Percentiles rank a stretch among this genome's conserved stretches.
phyloP scores from a whole-genome alignment of 2,113 vertebrate genomes.

The Oncorhynchus gorbuscha region DNA sequence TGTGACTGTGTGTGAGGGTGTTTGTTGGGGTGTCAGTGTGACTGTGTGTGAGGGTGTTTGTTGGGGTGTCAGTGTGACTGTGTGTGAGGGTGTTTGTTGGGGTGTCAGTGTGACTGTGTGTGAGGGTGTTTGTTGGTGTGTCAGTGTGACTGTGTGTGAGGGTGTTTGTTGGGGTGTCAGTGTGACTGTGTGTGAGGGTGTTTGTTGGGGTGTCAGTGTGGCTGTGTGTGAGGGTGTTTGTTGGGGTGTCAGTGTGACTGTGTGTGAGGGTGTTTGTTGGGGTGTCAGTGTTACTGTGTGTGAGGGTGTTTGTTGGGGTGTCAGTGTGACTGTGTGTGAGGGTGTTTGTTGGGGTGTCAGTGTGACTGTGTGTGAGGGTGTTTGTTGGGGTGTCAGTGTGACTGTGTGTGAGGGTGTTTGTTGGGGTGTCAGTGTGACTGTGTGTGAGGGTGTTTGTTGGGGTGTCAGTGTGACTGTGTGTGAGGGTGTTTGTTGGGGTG shows the following conservation, averaged over 20 bases:
- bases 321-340: not conserved
- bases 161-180: too few species aligned
- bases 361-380: too few species aligned
- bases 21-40: slow-evolving; percentile 7
- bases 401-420: too few species aligned
- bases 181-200: too few species aligned
- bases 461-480: not conserved
- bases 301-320: too few species aligned
- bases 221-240: not conserved
- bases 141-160: not conserved
- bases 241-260: slow-evolving; percentile 3
- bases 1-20: not conserved
- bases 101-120: not conserved
- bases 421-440: not conserved
- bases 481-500: too few species aligned
- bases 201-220: not conserved
- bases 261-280: too few species aligned
- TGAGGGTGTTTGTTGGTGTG: slow-evolving; percentile 11
- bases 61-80: too few species aligned
- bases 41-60: too few species aligned
- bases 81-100: too few species aligned
- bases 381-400: too few species aligned
- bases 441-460: slow-evolving; percentile 4
- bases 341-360: slow-evolving; percentile 13
- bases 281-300: too few species aligned